Conservation (phyloP, 2,797 vertebrate species). For the Sternarchorhynchus goeldii region DNA sequence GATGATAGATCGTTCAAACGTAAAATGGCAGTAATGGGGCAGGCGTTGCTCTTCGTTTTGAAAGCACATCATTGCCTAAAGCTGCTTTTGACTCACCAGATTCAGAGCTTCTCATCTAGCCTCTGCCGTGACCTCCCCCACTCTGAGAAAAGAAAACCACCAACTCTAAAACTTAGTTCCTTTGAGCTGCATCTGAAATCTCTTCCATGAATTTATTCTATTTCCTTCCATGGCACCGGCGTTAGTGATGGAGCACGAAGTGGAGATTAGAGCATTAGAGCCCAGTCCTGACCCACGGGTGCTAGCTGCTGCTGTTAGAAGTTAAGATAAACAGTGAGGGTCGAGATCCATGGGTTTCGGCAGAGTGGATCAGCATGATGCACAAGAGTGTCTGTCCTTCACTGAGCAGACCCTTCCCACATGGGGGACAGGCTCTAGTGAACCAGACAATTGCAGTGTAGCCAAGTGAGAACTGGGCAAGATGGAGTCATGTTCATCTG, state of each 20-base stretch:
- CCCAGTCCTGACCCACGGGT: constrained; percentile 66
- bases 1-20: neutral
- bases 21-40: constrained; percentile 1
- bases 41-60: constrained; percentile 2
- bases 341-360: constrained; percentile 71
- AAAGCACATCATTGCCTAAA: constrained; percentile 22
- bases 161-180: constrained; percentile 30
- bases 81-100: constrained; percentile 11
- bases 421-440: constrained; percentile 78
- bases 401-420: constrained; percentile 80
- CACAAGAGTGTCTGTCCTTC: constrained; percentile 76
- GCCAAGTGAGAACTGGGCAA: constrained; percentile 80
- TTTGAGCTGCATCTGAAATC: constrained; percentile 49
- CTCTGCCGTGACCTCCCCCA: constrained; percentile 23
- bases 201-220: constrained; percentile 52
- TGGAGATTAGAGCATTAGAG: constrained; percentile 62
- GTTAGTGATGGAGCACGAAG: constrained; percentile 38
- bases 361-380: constrained; percentile 76
- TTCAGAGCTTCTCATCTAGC: constrained; percentile 13
- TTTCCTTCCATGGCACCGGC: constrained; percentile 43
- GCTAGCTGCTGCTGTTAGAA: constrained; percentile 45
- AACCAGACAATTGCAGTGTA: constrained; percentile 85
- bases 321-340: constrained; percentile 76
- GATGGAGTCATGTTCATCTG: constrained; percentile 80
- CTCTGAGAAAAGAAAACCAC: constrained; percentile 17